Percentiles rank a stretch among this genome's conserved stretches.
phyloP scores from a whole-genome alignment of 1,140 invertebrate genomes.

The Brachystomella parvula region DNA sequence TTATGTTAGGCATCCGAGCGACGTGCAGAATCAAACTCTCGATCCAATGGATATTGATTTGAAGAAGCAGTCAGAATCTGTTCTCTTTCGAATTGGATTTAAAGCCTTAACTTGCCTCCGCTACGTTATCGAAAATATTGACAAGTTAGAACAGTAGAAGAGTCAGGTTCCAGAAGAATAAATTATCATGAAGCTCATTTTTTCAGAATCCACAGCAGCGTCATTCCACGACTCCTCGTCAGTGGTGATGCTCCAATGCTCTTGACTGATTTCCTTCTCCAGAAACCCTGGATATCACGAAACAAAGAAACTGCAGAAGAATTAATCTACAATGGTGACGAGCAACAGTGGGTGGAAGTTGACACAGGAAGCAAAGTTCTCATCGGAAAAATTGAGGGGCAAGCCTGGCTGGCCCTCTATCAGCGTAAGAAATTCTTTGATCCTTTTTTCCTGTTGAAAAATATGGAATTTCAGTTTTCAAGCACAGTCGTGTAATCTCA shows the following conservation, averaged over 20 bases:
- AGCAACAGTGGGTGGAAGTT: constrained; percentile 22
- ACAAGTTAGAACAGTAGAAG: constrained; percentile 15
- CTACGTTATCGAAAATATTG: constrained; percentile 34
- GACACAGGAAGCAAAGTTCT: neutral
- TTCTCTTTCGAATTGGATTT: constrained; percentile 26
- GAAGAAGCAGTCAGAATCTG: neutral
- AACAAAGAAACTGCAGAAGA: constrained; percentile 2
- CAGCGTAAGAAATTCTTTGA: constrained; percentile 20
- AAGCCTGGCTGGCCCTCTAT: constrained; percentile 29
- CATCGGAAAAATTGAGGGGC: constrained; percentile 29
- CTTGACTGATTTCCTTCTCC: constrained; percentile 56
- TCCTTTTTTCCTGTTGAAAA: neutral
- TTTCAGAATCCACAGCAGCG: constrained; percentile 27
- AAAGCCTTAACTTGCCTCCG: constrained; percentile 29
- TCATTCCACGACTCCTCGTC: constrained; percentile 33
- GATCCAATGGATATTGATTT: constrained; percentile 4
- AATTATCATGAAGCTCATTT: neutral
- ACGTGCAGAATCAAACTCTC: neutral
- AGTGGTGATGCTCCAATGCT: constrained; percentile 54
- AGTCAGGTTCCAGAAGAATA: neutral
- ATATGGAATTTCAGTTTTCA: constrained; percentile 15
- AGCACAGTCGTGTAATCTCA: constrained; percentile 16
- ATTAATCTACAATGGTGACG: constrained; percentile 17
- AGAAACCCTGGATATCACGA: constrained; percentile 55
- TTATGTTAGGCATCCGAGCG: neutral